Base-by-base conservation (phyloP, 2,113 vertebrate species). In the Oreotragus oreotragus region DNA sequence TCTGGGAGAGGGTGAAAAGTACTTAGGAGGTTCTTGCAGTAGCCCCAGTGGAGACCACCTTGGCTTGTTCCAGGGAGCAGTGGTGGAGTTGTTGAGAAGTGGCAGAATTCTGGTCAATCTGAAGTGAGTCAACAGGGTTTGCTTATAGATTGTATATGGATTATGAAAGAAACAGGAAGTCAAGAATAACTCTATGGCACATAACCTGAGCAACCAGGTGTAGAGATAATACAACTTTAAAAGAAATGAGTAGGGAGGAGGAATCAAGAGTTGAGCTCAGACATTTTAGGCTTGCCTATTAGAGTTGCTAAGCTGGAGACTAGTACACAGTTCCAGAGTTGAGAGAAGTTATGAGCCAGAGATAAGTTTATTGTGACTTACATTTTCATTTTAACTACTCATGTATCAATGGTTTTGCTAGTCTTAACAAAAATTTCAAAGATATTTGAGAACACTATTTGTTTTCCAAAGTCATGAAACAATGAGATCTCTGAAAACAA, bases 391-490 rank as follows among this genome's bases (percentile, higher is more conserved):
- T 77, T 90, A 49, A 83, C 66, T 84, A 39, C 90, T 88, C 58
- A 83, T 0, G 8, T 73, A 60, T 62, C 28, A 28, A 15, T 80
- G 58, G 43, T 95, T 96, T 87, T 95, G 7, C 58, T 91, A 10
- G 43, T 89, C 36, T 86, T 58, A 86, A 28, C 45, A 92, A 49
- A 94, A 91, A 92, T 76, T 45, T 94, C 79, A 92, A 89, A 92
- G 11, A 64, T 77, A 76, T 64, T 64, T 93, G 30, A 57, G 19
- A 94, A 60, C 2, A 86, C 3, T 64, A 58, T 49, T 33, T 80
- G 36, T 36, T 87, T 60, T 64, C 30, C 51, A 3, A 84, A 92
- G 53, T 88, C 27, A 94, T 55, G 36, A 81, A 57, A 77, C 45
- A 43, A n/a, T n/a, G n/a, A n/a, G 17, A 88, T 36, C 30, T 51